A percentile compares a stretch with the other conserved stretches of the same genome.
phyloP scores from a whole-genome alignment of 2,888 invertebrate species.

The Busseola fusca region DNA sequence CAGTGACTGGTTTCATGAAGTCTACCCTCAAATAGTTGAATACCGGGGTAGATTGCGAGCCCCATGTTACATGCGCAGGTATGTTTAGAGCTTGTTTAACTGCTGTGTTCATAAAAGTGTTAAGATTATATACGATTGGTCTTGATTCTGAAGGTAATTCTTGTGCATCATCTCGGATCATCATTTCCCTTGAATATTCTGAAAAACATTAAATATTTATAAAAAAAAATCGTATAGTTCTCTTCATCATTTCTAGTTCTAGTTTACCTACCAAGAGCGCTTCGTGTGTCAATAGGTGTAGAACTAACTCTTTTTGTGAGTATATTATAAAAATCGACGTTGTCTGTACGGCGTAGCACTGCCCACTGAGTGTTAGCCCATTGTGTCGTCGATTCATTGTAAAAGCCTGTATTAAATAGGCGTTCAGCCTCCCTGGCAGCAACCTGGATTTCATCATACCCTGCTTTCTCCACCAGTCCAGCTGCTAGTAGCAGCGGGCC shows the following conservation, averaged over 20 bases:
- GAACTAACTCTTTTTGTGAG: slow-evolving; percentile 84
- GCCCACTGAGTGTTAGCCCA: slow-evolving; percentile 91
- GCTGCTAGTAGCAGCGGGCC: slow-evolving; percentile 93
- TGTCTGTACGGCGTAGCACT: slow-evolving; percentile 89
- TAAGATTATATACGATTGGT: slow-evolving; percentile 72
- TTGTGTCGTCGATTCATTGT: slow-evolving; percentile 89
- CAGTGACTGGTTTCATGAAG: slow-evolving; percentile 94
- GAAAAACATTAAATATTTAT: slow-evolving; percentile 37
- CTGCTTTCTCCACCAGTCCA: slow-evolving; percentile 92
- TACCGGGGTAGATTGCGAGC: slow-evolving; percentile 89
- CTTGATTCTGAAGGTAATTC: slow-evolving; percentile 53
- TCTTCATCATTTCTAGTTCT: neutral
- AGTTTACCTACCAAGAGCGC: slow-evolving; percentile 66
- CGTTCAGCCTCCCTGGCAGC: slow-evolving; percentile 88
- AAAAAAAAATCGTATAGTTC: neutral
- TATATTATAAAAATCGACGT: slow-evolving; percentile 95
- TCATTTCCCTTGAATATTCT: slow-evolving; percentile 78
- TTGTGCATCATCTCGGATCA: slow-evolving; percentile 74
- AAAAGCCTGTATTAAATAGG: slow-evolving; percentile 89
- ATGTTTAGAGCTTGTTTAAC: slow-evolving; percentile 91
- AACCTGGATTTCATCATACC: slow-evolving; percentile 89
- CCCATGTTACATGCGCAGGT: slow-evolving; percentile 91
- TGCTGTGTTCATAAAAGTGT: slow-evolving; percentile 91
- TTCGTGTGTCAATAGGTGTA: slow-evolving; percentile 63
- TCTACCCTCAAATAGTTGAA: slow-evolving; percentile 90